phyloP scores from a whole-genome alignment of 2,113 vertebrate genomes.

The Scomber colias region DNA sequence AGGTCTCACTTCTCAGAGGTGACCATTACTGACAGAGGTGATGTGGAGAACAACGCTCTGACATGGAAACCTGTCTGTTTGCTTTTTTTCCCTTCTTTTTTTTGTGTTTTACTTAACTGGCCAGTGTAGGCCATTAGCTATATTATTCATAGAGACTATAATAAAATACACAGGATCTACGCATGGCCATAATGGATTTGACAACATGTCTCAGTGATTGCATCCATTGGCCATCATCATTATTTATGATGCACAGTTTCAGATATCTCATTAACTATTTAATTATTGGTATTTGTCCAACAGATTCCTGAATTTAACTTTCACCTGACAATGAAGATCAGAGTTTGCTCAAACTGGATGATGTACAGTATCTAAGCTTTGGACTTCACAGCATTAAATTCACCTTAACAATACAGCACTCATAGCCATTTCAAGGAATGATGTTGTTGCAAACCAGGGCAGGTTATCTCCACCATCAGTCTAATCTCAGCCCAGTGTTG shows the following conservation, averaged over 20 bases:
- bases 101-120: neutral
- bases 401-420: slow-evolving; percentile 8
- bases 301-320: neutral
- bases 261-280: neutral
- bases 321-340: slow-evolving; percentile 12
- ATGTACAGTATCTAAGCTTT: slow-evolving; percentile 18
- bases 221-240: neutral
- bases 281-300: neutral
- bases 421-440: slow-evolving; percentile 4
- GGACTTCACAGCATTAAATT: slow-evolving; percentile 37
- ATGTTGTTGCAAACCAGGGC: neutral
- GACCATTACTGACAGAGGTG: slow-evolving; percentile 34
- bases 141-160: neutral
- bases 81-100: neutral
- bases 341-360: slow-evolving; percentile 6
- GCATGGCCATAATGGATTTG: no score
- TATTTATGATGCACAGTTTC: neutral
- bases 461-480: slow-evolving; percentile 56
- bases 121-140: neutral
- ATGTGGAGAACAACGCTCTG: neutral
- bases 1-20: slow-evolving; percentile 30
- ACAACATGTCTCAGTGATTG: neutral
- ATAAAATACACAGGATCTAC: neutral
- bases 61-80: slow-evolving; percentile 37
- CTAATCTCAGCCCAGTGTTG: slow-evolving; percentile 25